Percentiles rank a stretch among this genome's conserved stretches.
These are phyloP conservation scores for Acanthoscelides obtectus DNA, from an alignment of 2,888 invertebrate species.

Conservation along the genomic window DNA sequence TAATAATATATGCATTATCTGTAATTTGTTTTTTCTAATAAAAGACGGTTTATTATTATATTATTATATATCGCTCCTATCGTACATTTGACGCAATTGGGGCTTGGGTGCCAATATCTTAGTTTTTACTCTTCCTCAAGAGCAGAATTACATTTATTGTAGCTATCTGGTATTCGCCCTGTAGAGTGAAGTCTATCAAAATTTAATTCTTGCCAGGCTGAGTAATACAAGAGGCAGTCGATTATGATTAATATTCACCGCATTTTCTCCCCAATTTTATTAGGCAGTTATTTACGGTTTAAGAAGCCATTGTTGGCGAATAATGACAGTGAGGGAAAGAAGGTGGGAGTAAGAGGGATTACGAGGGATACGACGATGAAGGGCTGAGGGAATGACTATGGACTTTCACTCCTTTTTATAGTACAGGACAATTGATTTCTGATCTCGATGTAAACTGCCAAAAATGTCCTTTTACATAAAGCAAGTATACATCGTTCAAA, in stretches of 20 bases:
- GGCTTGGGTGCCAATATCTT: no score
- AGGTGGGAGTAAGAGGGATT: not conserved
- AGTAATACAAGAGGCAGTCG: not conserved
- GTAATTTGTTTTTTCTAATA: no score
- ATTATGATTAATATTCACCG: not conserved
- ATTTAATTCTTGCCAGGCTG: not conserved
- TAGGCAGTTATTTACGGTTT: constrained; percentile 18
- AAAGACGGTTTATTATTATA: no score
- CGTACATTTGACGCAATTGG: no score
- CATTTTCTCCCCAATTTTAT: not conserved
- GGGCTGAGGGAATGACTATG: not conserved
- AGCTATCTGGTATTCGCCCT: no score
- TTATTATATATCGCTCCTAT: no score
- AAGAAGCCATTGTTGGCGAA: constrained; percentile 2
- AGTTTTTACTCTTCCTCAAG: no score
- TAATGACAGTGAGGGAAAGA: not conserved
- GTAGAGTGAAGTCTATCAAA: not conserved
- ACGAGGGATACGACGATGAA: not conserved
- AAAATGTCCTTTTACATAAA: no score
- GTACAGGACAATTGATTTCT: not conserved
- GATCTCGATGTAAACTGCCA: no score
- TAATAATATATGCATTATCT: no score
- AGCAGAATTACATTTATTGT: no score
- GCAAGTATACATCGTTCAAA: no score
- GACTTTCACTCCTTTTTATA: not conserved